Conservation (phyloP, 1,140 invertebrate species). For the Tribolium madens region DNA sequence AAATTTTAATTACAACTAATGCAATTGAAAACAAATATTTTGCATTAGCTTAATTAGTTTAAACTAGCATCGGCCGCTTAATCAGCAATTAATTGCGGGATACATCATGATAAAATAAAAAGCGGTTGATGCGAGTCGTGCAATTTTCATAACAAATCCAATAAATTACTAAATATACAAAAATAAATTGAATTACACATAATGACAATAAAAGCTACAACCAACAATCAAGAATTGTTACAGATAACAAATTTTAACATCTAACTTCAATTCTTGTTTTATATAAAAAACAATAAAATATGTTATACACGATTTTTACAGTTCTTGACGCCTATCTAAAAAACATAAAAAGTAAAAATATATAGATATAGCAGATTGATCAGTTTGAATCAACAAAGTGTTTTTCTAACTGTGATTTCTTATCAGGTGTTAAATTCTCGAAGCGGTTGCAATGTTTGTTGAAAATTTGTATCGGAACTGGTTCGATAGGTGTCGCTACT, state of each 20-base stretch:
- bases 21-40: slow-evolving; percentile 54
- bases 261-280: slow-evolving; percentile 20
- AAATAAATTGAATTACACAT: slow-evolving; percentile 27
- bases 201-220: slow-evolving; percentile 30
- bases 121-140: slow-evolving; percentile 31
- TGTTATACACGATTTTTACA: slow-evolving; percentile 28
- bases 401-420: slow-evolving; percentile 55
- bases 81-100: slow-evolving; percentile 12
- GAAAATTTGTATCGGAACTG: slow-evolving; percentile 59
- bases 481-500: slow-evolving; percentile 60
- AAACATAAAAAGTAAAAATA: slow-evolving; percentile 29
- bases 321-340: slow-evolving; percentile 29
- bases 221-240: slow-evolving; percentile 19
- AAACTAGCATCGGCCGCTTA: not conserved
- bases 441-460: slow-evolving; percentile 60
- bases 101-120: slow-evolving; percentile 3
- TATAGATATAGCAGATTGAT: not conserved
- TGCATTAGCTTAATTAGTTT: slow-evolving; percentile 47
- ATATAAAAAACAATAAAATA: slow-evolving; percentile 31
- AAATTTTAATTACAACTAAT: slow-evolving; percentile 42
- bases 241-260: slow-evolving; percentile 31
- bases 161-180: slow-evolving; percentile 43
- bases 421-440: slow-evolving; percentile 54
- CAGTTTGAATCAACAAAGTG: slow-evolving; percentile 54
- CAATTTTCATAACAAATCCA: slow-evolving; percentile 30